These are phyloP conservation scores for Hypanus sabinus DNA, from an alignment of 2,113 vertebrate genomes.

Conservation along the genomic window DNA sequence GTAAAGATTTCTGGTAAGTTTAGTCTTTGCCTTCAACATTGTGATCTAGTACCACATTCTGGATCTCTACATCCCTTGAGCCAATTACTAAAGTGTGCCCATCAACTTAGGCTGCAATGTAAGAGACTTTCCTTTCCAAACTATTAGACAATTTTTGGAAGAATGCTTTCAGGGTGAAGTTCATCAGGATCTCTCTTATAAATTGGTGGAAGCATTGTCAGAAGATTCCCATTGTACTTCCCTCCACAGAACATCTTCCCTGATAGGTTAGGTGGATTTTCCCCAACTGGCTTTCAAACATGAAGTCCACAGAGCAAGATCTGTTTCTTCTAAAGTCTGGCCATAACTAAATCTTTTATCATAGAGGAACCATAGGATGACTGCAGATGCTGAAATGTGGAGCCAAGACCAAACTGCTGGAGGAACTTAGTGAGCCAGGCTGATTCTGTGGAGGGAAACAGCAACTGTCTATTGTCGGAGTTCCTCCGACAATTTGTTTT, in stretches of 20 bases:
- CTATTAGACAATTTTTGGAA: neutral
- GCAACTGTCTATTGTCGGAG: too few relatives aligned
- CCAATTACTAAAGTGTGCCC: neutral
- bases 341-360: neutral
- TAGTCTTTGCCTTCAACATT: neutral
- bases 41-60: neutral
- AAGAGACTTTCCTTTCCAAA: too few relatives aligned
- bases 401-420: too few relatives aligned
- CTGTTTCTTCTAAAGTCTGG: neutral
- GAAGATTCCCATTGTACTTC: neutral
- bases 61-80: neutral
- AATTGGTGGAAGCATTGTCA: neutral
- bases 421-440: too few relatives aligned
- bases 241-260: neutral
- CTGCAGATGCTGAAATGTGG: too few relatives aligned
- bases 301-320: neutral
- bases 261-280: neutral
- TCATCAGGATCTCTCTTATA: neutral
- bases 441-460: too few relatives aligned
- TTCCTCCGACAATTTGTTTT: too few relatives aligned
- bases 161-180: neutral
- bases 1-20: neutral
- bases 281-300: neutral
- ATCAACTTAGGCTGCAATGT: neutral
- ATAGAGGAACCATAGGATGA: too few relatives aligned